Conservation (phyloP, 2,888 invertebrate genomes). For the Proisotoma minuta region DNA sequence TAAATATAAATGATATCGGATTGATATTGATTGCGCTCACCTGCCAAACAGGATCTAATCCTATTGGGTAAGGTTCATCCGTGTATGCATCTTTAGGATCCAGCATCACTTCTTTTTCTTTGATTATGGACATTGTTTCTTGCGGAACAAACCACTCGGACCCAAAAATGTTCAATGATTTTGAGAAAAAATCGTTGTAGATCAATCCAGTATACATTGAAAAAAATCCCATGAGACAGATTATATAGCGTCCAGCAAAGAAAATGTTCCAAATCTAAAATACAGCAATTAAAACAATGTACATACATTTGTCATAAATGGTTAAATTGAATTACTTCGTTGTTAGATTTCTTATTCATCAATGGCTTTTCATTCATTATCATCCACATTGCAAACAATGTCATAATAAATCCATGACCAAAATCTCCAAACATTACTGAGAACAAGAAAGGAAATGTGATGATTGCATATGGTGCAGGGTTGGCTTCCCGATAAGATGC, state of each 20-base stretch:
- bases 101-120: slow-evolving; percentile 43
- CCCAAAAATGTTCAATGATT: slow-evolving; percentile 90
- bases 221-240: slow-evolving; percentile 93
- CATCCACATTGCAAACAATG: slow-evolving; percentile 89
- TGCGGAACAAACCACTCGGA: slow-evolving; percentile 67
- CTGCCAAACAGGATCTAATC: slow-evolving; percentile 80
- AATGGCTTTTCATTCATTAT: slow-evolving; percentile 88
- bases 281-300: slow-evolving; percentile 2
- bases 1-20: neutral
- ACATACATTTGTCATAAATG: neutral
- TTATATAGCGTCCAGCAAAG: slow-evolving; percentile 96
- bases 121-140: slow-evolving; percentile 38
- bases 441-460: slow-evolving; percentile 96
- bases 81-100: slow-evolving; percentile 42
- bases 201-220: slow-evolving; percentile 97
- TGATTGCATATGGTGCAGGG: slow-evolving; percentile 85
- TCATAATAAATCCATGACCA: slow-evolving; percentile 91
- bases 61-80: slow-evolving; percentile 73
- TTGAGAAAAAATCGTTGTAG: slow-evolving; percentile 97
- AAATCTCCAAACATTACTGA: slow-evolving; percentile 98
- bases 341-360: slow-evolving; percentile 65
- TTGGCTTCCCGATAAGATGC: slow-evolving; percentile 38
- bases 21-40: too few species aligned
- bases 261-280: slow-evolving; percentile 92
- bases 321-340: slow-evolving; percentile 52